Evolutionary conservation across 2,797 vertebrate genomes (phyloP), one percentile per base, ranked within the genome.

Genomic region (Acrossocheilus wenchowensis): DNA sequence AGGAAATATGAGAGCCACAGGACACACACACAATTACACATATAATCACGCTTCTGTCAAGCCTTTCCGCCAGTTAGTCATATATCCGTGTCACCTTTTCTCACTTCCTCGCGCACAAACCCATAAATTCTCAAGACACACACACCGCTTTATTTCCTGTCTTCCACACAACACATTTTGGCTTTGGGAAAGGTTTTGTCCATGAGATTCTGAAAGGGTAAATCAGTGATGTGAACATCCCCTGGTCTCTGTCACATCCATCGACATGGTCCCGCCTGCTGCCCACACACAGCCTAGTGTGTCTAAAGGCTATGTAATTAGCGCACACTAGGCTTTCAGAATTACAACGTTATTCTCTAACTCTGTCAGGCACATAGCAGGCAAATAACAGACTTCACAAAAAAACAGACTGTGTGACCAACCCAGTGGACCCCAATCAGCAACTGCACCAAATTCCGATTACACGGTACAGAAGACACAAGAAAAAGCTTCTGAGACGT

Each of bases 331-430:
- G 90, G 92, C 90, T 91, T 87, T 88, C 88, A 89, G 88, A 91
- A 91, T 85, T 90, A 92, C 91, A 93, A 87, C 92, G 86, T 87
- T 79, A 87, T 89, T 81, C 78, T 90, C 90, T 90, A 92, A 88
- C 90, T 83, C 88, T 87, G 88, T 92, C 92, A 91, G 48, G 73
- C 71, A 75, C 39, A 43, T 80, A 81, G 86, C 84, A 86, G 73
- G 71, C 71, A 86, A 89, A 91, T 88, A 89, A 84, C 86, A 88
- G 36, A 69, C 85, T 87, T 86, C 77, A 64, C 64, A 82, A 78
- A 86, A 86, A 87, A 75, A 81, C 77, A 72, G 39, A 77, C 48
- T 78, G 73, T 71, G 84, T 34, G 75, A 36, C 54, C 60, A 45
- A 60, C 74, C 74, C 30, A 85, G 30, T 68, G 72, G n/a, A 68